Base-by-base conservation (phyloP, 2,888 invertebrate species). In the Ectemnius cavifrons region DNA sequence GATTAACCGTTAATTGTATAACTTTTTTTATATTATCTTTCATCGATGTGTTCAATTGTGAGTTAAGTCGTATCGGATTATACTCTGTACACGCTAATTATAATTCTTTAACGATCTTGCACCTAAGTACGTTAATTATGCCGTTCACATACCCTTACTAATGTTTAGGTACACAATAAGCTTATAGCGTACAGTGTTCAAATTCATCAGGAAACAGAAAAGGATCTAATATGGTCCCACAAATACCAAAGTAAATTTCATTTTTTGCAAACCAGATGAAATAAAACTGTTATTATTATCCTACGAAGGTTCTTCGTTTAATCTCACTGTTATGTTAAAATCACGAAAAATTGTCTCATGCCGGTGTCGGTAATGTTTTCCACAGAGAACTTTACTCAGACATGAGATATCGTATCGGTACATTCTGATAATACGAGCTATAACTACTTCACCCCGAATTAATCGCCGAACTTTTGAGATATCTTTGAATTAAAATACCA, bases 251-350 rank as follows among this genome's bases (percentile, higher is more conserved):
- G 70, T 71, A 61, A 75, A 67, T 77, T 75, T 47, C 49, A 69
- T 67, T 57, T 78, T 77, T 81, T 74, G 73, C 66, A 78, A 71
- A 69, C 65, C 63, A 68, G 61, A 77, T 60, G 45, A 75, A 84
- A 79, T 81, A 81, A 80, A 83, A 68, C 73, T 84, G 80, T 81
- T 84, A 81, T 64, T 83, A 82, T 80, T 80, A 61, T 67, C 57
- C 16, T 73, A 71, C 23, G 52, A 58, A 59, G 1, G 16, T 64
- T 66, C 49, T 28, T 47, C 49, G 20, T 62, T 63, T 27, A 14
- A 1, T 27, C 13, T 52, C n/a, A 52, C 6, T 13, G 16, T 23
- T 16, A 11, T 11, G 37, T 6, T 11, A 11, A 37, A 37, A 8
- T 37, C 37, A 11, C 8, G 1, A 37, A 11, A 37, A 37, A 37